Percentiles rank a stretch among this genome's conserved stretches.
phyloP scores from a whole-genome alignment of 2,888 invertebrate genomes.

The Argyra leucocephala region DNA sequence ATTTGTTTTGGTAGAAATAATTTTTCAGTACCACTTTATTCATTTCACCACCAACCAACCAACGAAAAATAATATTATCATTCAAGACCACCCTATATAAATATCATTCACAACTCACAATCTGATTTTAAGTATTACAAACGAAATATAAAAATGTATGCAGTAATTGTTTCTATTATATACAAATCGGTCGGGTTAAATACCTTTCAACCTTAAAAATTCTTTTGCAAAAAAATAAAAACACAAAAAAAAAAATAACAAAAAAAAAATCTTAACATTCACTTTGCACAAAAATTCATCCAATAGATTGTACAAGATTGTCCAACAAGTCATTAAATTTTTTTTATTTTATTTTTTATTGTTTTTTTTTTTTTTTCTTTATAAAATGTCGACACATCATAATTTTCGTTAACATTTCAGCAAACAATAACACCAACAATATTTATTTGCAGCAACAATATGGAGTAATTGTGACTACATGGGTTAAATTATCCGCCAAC shows the following conservation, averaged over 20 bases:
- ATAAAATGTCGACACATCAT: neutral
- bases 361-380: neutral
- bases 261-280: neutral
- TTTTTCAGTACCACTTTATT: too few species aligned
- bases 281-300: neutral
- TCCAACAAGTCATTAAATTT: conserved; percentile 3
- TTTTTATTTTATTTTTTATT: neutral
- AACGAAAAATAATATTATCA: too few species aligned
- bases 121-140: too few species aligned
- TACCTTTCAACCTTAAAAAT: neutral
- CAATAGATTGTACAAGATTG: conserved; percentile 1
- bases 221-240: neutral
- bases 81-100: too few species aligned
- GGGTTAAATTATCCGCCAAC: neutral
- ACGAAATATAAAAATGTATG: too few species aligned
- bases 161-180: too few species aligned
- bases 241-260: neutral
- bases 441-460: neutral
- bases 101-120: too few species aligned
- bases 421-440: neutral
- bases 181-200: too few species aligned
- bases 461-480: conserved; percentile 3
- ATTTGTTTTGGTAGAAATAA: too few species aligned
- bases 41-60: too few species aligned
- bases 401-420: neutral